Base-by-base conservation (phyloP, 1,140 invertebrate species). In the Triops longicaudatus region DNA sequence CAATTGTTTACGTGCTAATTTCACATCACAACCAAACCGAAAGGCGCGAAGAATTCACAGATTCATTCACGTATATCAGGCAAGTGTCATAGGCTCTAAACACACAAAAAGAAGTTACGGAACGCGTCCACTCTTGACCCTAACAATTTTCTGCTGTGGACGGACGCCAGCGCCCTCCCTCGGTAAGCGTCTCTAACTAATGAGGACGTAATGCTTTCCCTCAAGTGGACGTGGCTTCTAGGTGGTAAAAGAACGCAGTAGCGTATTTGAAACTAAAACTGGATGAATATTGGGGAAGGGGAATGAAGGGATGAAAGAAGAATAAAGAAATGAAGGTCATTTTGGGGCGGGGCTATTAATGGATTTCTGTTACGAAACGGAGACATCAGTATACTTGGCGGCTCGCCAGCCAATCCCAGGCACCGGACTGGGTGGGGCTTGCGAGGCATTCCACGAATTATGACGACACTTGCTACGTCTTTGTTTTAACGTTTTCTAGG, bases 71-170 rank as follows among this genome's bases (percentile, higher is more conserved):
- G 22, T 63, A n/a, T 14, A 63, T 63, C 50, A 63, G 17, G 50
- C 50, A 63, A 63, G 50, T 63, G 50, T 63, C 50, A 63, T 63
- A 17, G 50, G 14, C 50, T 7, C 2, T 37, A 37, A 63, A 17
- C 14, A 63, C 50, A 63, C 50, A 63, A 63, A 63, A 63, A 63
- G 50, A 63, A 63, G 50, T 63, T 63, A 63, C 50, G 50, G 50
- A 63, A 63, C 50, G 50, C 50, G 10, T 63, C 50, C 50, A 17
- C 50, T 63, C 22, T 22, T 22, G 50, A 63, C 14, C 50, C 50
- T 22, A 63, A 63, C 50, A 63, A 22, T 63, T 63, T 63, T 22
- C 50, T 63, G 31, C 31, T 63, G 50, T 10, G n/a, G 14, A 14
- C 17, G 2, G n/a, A 63, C 50, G 22, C 17, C 3, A 63, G n/a